A percentile compares a stretch with the other conserved stretches of the same genome.
Evolutionary conservation across 2,888 invertebrate species (phyloP).

Genomic region (Epinotia brunnichana): DNA sequence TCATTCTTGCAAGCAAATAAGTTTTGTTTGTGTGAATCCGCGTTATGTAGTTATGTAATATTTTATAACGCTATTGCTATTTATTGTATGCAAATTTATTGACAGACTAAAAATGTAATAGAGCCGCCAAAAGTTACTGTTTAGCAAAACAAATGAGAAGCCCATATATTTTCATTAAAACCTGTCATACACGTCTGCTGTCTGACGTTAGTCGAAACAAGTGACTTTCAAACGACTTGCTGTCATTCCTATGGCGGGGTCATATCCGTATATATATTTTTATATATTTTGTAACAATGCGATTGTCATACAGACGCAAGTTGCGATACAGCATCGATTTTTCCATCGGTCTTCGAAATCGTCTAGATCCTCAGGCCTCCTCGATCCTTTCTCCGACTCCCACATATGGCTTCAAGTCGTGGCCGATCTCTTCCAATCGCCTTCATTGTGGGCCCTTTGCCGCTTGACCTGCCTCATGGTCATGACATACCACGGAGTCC

Average conservation of each 20-base stretch:
- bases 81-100: constrained; percentile 13
- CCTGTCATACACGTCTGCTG: neutral
- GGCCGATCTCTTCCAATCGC: too few species aligned
- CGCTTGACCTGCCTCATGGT: too few species aligned
- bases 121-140: neutral
- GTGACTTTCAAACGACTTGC: constrained; percentile 7
- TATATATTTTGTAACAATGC: too few species aligned
- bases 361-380: too few species aligned
- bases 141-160: constrained; percentile 13
- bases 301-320: too few species aligned
- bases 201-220: neutral
- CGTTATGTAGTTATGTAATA: neutral
- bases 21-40: neutral
- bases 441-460: too few species aligned
- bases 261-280: neutral
- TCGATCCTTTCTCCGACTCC: too few species aligned
- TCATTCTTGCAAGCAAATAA: too few species aligned
- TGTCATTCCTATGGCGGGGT: neutral
- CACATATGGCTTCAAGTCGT: too few species aligned
- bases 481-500: too few species aligned
- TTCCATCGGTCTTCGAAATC: too few species aligned
- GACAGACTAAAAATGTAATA: neutral
- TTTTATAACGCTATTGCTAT: neutral
- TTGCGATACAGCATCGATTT: too few species aligned
- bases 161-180: constrained; percentile 8